Evolutionary conservation across 2,888 invertebrate species (phyloP), one percentile per base, ranked within the genome.

Genomic region (Sesia bembeciformis): DNA sequence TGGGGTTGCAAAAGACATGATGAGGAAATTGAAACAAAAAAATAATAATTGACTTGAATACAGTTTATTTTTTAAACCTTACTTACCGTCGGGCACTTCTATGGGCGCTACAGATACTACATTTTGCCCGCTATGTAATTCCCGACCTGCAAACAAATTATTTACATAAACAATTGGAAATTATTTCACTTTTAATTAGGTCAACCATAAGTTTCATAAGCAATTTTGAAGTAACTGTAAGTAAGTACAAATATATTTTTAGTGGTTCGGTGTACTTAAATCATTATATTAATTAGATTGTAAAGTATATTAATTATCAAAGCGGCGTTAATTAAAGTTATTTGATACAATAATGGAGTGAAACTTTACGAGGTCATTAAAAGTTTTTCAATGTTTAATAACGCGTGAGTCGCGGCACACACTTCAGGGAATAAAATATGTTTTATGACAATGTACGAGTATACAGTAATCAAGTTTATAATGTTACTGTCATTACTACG

Each of bases 91-190:
- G 57, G 84, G 76, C 60, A 88, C 85, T 74, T 87, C 86, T 74
- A 89, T 86, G 60, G 89, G 88, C 62, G 87, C 85, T 73, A 85
- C 88, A 57, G 89, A 88, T 61, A 89, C 89, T 74, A 89, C 81
- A 80, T 89, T 89, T 75, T 87, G 85, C 62, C 86, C 89, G 62
- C 74, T 81, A 61, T 84, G 78, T 67, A 88, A 76, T 71, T 87
- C 88, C 63, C 86, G 87, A 77, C 88, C 90, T 90, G 86, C 60
- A 83, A 86, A 67, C 65, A 75, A 73, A 74, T 46, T 58, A 54
- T 40, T 51, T 50, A 40, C 51, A 40, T 50, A 54, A 42, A 42
- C 46, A 46, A 23, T 23, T 23, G 23, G 23, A 23, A 23, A 23
- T 23, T 23, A 23, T 23, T 23, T 23, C 1, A 23, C 23, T 23